Evolutionary conservation across 2,888 invertebrate genomes (phyloP).

Genomic region (Tipula unca): DNA sequence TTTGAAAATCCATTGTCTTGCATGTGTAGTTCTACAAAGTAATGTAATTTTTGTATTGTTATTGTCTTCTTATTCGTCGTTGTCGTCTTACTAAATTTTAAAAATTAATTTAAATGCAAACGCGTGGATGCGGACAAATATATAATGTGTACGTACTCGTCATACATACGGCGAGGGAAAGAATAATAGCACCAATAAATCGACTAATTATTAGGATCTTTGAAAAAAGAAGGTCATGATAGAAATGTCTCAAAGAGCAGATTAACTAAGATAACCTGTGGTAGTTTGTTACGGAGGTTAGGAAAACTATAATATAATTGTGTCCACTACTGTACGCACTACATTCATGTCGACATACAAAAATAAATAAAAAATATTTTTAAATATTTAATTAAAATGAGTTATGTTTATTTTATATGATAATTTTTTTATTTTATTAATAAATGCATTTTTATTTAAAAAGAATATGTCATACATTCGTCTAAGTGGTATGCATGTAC

Average conservation of each 20-base stretch:
- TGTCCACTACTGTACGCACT: neutral
- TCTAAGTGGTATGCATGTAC: neutral
- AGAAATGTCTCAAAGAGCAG: too few relatives aligned
- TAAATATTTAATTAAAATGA: constrained; percentile 8
- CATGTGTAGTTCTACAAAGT: neutral
- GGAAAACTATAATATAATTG: too few relatives aligned
- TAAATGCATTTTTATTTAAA: neutral
- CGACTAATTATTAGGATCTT: too few relatives aligned
- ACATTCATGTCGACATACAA: neutral
- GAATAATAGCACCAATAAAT: neutral
- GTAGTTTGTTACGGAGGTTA: too few relatives aligned
- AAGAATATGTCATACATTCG: neutral
- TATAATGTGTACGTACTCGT: neutral
- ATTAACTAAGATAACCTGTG: too few relatives aligned
- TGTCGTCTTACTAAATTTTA: neutral
- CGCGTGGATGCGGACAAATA: constrained; percentile 3
- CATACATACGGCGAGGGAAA: neutral
- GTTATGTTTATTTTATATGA: constrained; percentile 4
- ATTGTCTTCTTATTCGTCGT: neutral
- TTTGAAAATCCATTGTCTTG: neutral
- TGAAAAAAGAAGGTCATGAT: too few relatives aligned
- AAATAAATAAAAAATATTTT: neutral
- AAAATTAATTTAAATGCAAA: neutral
- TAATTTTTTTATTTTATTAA: neutral
- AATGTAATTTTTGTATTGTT: neutral